Percentiles rank a stretch among this genome's conserved stretches.
phyloP scores from a whole-genome alignment of 2,888 invertebrate genomes.

The Yponomeuta malinellus region DNA sequence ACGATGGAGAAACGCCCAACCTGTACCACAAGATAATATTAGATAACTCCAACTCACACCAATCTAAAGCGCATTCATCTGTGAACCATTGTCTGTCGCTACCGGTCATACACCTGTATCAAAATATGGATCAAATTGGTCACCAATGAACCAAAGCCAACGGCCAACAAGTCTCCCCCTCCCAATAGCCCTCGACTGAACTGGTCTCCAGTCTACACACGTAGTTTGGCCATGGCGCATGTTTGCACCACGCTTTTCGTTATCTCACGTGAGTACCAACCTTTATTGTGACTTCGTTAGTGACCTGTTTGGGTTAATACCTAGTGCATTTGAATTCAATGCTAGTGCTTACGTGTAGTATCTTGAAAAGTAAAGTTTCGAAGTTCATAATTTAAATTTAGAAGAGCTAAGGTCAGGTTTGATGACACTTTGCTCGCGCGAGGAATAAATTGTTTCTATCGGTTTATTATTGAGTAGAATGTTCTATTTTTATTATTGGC shows the following conservation, averaged over 20 bases:
- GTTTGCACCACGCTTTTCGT: slow-evolving; percentile 1
- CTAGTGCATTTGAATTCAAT: too few species aligned
- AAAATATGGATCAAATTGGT: neutral
- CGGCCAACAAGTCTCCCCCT: neutral
- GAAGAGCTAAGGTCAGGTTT: too few species aligned
- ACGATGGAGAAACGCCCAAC: neutral
- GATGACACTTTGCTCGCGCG: too few species aligned
- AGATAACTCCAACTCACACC: neutral
- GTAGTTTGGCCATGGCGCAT: slow-evolving; percentile 2
- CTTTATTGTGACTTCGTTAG: neutral
- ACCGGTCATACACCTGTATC: neutral
- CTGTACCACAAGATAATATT: neutral
- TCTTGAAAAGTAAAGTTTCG: too few species aligned
- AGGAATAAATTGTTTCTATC: too few species aligned
- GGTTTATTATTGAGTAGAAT: too few species aligned
- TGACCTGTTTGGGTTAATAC: neutral
- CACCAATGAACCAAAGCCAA: neutral
- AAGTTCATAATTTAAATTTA: too few species aligned
- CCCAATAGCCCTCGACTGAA: neutral
- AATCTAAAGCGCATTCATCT: neutral
- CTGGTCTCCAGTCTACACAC: neutral
- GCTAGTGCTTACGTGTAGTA: neutral
- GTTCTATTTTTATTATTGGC: too few species aligned
- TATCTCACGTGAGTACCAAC: neutral
- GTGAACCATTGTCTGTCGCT: neutral